These are phyloP conservation scores for Flabesymbios commensalis DNA, from an alignment of 2,888 invertebrate species.

Conservation along the genomic window DNA sequence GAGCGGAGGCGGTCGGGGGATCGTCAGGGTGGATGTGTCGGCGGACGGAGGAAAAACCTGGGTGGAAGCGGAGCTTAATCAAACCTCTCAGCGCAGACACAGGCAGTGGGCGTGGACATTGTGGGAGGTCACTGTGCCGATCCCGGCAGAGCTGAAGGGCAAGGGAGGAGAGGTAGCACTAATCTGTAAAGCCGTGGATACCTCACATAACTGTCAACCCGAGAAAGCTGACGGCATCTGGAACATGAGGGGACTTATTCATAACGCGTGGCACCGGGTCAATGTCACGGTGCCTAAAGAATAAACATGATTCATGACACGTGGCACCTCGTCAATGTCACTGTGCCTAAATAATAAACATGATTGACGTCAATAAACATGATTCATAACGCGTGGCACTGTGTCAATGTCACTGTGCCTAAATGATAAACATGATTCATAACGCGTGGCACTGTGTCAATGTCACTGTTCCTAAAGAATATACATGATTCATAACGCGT, in stretches of 20 bases:
- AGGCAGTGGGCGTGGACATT: slow-evolving; percentile 85
- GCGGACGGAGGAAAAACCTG: slow-evolving; percentile 82
- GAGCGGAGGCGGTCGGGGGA: slow-evolving; percentile 89
- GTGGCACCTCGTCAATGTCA: too few species aligned
- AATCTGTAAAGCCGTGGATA: slow-evolving; percentile 87
- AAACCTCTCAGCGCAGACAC: slow-evolving; percentile 40
- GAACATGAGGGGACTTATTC: slow-evolving; percentile 92
- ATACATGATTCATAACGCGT: too few species aligned
- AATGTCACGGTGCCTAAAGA: too few species aligned
- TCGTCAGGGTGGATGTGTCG: slow-evolving; percentile 90
- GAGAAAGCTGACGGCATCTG: slow-evolving; percentile 90
- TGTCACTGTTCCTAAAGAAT: too few species aligned
- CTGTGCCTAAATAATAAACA: too few species aligned
- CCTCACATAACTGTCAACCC: slow-evolving; percentile 86
- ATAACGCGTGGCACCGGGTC: slow-evolving; percentile 86
- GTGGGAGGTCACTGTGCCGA: slow-evolving; percentile 72
- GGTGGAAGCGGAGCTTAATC: slow-evolving; percentile 70
- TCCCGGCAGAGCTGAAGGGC: slow-evolving; percentile 60
- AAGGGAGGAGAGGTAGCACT: slow-evolving; percentile 69
- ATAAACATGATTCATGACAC: too few species aligned
- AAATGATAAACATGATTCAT: too few species aligned
- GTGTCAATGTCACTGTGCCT: too few species aligned
- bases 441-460: too few species aligned
- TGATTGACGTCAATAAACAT: too few species aligned
- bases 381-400: too few species aligned